Percentiles rank a stretch among this genome's conserved stretches.
Conservation (phyloP, 2,113 vertebrate genomes). For the Rhagologus leucostigma region DNA sequence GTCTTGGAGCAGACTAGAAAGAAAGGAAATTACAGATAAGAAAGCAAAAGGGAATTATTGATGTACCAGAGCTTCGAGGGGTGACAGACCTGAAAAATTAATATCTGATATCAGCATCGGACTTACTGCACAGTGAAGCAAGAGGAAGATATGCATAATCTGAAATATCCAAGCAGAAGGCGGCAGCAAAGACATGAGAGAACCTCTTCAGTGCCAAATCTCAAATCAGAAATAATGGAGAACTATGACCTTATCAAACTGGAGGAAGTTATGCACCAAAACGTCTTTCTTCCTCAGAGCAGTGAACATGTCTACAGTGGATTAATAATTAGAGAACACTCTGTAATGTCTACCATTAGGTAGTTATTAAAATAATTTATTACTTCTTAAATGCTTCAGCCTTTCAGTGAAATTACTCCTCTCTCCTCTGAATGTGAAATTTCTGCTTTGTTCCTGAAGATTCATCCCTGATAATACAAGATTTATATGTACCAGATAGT, state of each 20-base stretch:
- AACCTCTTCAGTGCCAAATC: neutral
- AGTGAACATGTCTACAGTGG: neutral
- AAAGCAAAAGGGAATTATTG: neutral
- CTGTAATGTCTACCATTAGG: neutral
- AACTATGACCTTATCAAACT: neutral
- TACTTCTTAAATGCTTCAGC: neutral
- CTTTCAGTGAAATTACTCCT: neutral
- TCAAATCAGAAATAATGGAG: neutral
- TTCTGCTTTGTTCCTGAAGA: neutral
- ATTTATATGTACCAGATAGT: neutral
- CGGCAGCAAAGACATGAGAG: neutral
- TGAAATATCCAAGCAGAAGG: neutral
- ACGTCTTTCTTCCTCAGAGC: neutral
- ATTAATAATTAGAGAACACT: constrained; percentile 34
- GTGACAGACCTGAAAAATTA: neutral
- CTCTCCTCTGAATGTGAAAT: neutral
- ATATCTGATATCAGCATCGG: neutral
- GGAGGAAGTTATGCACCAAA: neutral
- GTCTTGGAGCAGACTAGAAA: neutral
- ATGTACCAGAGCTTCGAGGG: neutral
- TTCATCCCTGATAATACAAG: neutral
- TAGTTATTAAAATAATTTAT: constrained; percentile 29
- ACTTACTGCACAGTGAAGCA: neutral
- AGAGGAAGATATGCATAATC: neutral
- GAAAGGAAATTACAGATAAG: neutral